phyloP scores from a whole-genome alignment of 2,888 invertebrate species.

The Lithophane ornitopus region DNA sequence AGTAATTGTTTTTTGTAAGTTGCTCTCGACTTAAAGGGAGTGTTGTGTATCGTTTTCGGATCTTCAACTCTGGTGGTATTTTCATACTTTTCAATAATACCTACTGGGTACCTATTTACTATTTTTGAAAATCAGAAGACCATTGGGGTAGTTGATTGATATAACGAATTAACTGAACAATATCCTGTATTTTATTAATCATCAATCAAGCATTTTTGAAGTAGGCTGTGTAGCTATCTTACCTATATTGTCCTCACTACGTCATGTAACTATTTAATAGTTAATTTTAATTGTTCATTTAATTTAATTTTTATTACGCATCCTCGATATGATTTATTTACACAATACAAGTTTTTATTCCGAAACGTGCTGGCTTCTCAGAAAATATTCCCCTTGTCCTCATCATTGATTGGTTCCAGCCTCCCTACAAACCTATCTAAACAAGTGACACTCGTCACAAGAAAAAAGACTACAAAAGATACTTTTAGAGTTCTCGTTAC shows the following conservation, averaged over 20 bases:
- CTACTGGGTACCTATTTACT: too few species aligned
- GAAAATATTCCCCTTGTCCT: constrained; percentile 33
- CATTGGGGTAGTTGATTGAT: too few species aligned
- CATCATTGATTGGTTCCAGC: constrained; percentile 18
- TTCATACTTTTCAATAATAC: background rate
- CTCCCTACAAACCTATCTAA: constrained; percentile 42
- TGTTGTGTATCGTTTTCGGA: background rate
- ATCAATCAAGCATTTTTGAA: background rate
- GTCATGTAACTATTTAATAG: background rate
- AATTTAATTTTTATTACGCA: background rate
- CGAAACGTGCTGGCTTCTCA: constrained; percentile 19
- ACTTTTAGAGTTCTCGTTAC: constrained; percentile 60
- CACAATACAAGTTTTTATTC: constrained; percentile 8
- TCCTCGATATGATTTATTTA: background rate
- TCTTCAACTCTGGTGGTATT: background rate
- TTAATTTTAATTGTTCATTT: too few species aligned
- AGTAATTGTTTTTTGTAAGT: constrained; percentile 31
- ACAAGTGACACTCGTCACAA: constrained; percentile 57
- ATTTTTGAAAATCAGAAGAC: background rate
- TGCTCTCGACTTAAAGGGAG: constrained; percentile 18
- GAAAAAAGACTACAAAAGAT: constrained; percentile 62
- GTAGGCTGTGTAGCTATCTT: background rate
- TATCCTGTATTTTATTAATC: background rate
- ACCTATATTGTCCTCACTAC: too few species aligned
- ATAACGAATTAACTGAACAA: background rate